These are phyloP conservation scores for Loripinus fragilis DNA, from an alignment of 2,888 invertebrate genomes.

Conservation along the genomic window DNA sequence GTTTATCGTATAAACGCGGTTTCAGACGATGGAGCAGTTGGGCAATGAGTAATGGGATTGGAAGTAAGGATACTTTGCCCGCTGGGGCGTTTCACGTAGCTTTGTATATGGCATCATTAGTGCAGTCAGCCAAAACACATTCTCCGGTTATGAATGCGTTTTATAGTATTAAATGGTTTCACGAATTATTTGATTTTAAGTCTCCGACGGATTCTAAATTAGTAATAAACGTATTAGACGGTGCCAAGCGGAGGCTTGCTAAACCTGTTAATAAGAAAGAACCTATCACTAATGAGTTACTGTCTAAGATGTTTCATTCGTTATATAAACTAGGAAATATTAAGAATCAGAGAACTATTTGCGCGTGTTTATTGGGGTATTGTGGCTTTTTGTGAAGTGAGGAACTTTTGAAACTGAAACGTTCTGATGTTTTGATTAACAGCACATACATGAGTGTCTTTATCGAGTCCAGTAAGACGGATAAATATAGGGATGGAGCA, in stretches of 20 bases:
- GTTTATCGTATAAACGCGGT: too few species aligned
- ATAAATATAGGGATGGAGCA: too few species aligned
- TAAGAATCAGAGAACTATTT: slow-evolving; percentile 35
- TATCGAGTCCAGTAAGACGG: slow-evolving; percentile 25
- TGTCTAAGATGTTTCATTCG: slow-evolving; percentile 19
- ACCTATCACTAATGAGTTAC: slow-evolving; percentile 26
- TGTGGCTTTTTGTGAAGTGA: slow-evolving; percentile 35
- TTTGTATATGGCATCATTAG: slow-evolving; percentile 38
- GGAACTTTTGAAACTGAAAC: slow-evolving; percentile 29
- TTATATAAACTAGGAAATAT: slow-evolving; percentile 26
- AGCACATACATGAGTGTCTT: slow-evolving; percentile 27
- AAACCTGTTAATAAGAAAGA: slow-evolving; percentile 41
- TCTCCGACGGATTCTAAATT: too few species aligned
- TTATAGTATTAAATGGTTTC: slow-evolving; percentile 50
- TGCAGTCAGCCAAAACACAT: too few species aligned
- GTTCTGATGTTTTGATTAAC: slow-evolving; percentile 28
- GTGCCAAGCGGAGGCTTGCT: too few species aligned
- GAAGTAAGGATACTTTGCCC: slow-evolving; percentile 37
- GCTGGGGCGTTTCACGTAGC: slow-evolving; percentile 47
- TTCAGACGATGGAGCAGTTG: too few species aligned
- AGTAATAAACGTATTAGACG: too few species aligned
- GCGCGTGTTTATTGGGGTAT: slow-evolving; percentile 28
- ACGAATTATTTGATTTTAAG: slow-evolving; percentile 32
- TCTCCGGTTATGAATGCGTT: too few species aligned
- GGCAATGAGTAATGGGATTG: slow-evolving; percentile 28